Conservation (phyloP, 30 jellyfish, hydroid and myxozoan species). For the Pseudorhiza aurosa region DNA sequence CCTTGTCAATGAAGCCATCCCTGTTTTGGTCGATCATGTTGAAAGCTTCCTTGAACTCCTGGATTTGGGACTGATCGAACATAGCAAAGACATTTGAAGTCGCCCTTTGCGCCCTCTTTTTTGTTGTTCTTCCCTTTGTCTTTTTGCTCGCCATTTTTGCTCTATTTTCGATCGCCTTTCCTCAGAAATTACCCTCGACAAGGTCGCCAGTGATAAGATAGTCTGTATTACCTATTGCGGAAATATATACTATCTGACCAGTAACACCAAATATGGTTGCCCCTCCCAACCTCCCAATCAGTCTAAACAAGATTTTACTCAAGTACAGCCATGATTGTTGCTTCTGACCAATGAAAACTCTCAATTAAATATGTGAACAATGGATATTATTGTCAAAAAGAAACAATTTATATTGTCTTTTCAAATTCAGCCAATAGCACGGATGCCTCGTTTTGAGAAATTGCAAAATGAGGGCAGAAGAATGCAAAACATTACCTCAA, state of each 20-base stretch:
- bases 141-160: slow-evolving; percentile 82
- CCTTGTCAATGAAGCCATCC: slow-evolving; percentile 99
- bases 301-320: background rate
- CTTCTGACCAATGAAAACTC: slow-evolving; percentile 3
- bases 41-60: slow-evolving; percentile 99
- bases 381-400: background rate
- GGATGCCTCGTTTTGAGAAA: background rate
- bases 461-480: background rate
- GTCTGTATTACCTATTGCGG: slow-evolving; percentile 8
- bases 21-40: slow-evolving; percentile 99
- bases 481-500: no score
- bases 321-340: slow-evolving; percentile 12
- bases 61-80: slow-evolving; percentile 99
- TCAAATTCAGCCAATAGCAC: background rate
- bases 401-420: background rate
- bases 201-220: background rate
- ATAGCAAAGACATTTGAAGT: slow-evolving; percentile 99
- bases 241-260: slow-evolving; percentile 3
- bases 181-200: background rate
- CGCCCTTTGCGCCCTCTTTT: slow-evolving; percentile 99
- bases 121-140: slow-evolving; percentile 84
- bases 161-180: background rate
- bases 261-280: slow-evolving; percentile 73
- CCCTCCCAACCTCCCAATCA: slow-evolving; percentile 77
- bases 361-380: background rate